Percentiles rank a stretch among this genome's conserved stretches.
phyloP scores from a whole-genome alignment of 2,797 vertebrate species.

The Micromesistius poutassou region DNA sequence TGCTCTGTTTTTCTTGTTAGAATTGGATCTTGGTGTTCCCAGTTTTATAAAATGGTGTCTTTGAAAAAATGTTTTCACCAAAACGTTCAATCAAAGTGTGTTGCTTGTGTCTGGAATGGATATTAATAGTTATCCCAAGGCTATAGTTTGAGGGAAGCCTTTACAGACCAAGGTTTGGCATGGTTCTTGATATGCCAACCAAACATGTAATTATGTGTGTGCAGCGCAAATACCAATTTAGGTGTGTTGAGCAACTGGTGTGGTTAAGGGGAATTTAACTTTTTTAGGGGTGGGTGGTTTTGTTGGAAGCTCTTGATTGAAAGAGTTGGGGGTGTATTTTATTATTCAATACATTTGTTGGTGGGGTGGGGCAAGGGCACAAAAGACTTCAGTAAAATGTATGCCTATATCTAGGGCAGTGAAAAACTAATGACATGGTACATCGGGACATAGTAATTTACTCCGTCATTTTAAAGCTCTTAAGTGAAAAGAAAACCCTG shows the following conservation, averaged over 20 bases:
- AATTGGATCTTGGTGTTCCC: neutral
- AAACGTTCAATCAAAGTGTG: constrained; percentile 50
- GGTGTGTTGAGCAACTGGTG: constrained; percentile 74
- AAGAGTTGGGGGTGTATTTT: constrained; percentile 37
- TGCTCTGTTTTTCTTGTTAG: too few species aligned
- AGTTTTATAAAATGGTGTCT: constrained; percentile 27
- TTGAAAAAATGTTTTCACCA: constrained; percentile 38
- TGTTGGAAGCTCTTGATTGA: constrained; percentile 33
- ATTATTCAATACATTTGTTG: constrained; percentile 45
- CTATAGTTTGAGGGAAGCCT: constrained; percentile 77
- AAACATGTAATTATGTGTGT: constrained; percentile 76
- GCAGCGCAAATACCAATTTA: constrained; percentile 80
- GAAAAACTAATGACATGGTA: constrained; percentile 59
- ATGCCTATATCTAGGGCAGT: constrained; percentile 40
- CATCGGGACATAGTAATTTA: constrained; percentile 41
- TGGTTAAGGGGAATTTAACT: constrained; percentile 58
- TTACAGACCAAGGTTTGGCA: constrained; percentile 69
- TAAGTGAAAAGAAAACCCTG: constrained; percentile 45
- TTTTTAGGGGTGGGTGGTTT: constrained; percentile 40
- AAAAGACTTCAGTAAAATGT: constrained; percentile 26
- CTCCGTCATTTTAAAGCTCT: constrained; percentile 50
- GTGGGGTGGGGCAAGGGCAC: constrained; percentile 20
- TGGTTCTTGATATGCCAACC: constrained; percentile 74
- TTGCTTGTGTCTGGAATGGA: constrained; percentile 69
- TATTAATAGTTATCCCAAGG: constrained; percentile 76